Percentiles rank a stretch among this genome's conserved stretches.
These are phyloP conservation scores for Polymixis flavicincta DNA, from an alignment of 2,888 invertebrate species.

Conservation along the genomic window DNA sequence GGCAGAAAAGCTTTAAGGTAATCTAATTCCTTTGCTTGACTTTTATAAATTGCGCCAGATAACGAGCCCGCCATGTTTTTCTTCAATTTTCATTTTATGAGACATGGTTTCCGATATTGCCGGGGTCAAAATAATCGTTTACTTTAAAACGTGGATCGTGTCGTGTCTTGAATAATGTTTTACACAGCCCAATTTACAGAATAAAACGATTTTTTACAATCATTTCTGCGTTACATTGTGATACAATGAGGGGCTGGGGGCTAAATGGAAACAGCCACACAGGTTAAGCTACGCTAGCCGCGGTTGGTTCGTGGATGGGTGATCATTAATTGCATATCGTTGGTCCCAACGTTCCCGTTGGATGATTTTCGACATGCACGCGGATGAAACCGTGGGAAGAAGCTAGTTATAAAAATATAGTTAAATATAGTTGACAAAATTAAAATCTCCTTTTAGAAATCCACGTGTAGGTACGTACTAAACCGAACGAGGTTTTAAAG, in stretches of 20 bases:
- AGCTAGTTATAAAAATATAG: not conserved
- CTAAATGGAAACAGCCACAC: too few species aligned
- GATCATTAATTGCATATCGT: too few species aligned
- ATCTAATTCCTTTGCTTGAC: constrained; percentile 52
- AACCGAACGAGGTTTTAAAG: constrained; percentile 11
- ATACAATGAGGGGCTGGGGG: not conserved
- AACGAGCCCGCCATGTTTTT: constrained; percentile 46
- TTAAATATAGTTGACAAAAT: too few species aligned
- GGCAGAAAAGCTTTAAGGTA: constrained; percentile 40
- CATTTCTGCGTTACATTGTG: not conserved
- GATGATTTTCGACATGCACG: too few species aligned
- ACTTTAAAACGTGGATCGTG: constrained; percentile 17
- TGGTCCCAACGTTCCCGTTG: too few species aligned
- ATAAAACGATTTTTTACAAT: not conserved
- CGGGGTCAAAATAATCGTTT: constrained; percentile 34
- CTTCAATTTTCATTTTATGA: constrained; percentile 55
- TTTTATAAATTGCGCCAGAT: constrained; percentile 49
- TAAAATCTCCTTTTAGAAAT: not conserved
- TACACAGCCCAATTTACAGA: not conserved
- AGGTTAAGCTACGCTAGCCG: too few species aligned
- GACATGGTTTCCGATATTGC: constrained; percentile 46
- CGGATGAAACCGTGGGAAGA: too few species aligned
- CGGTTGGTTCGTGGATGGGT: too few species aligned
- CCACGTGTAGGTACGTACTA: not conserved
- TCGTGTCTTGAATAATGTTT: not conserved